Evolutionary conservation across 1,140 invertebrate species (phyloP).

Genomic region (Caenorhabditis latens): DNA sequence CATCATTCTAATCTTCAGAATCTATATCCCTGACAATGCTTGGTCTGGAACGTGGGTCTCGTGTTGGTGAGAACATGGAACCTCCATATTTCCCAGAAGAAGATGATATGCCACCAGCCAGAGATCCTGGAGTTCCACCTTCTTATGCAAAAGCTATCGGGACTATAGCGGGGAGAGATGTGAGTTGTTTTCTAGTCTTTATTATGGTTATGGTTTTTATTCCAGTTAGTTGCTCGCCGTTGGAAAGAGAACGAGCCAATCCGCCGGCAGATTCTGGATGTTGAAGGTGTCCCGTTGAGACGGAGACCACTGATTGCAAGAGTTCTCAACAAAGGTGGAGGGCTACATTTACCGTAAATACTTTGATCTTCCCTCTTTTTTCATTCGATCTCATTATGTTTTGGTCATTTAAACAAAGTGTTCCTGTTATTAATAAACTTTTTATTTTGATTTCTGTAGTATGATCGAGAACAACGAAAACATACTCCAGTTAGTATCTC

Average conservation of each 20-base stretch:
- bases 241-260: slow-evolving; percentile 8
- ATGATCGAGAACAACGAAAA: too few relatives aligned
- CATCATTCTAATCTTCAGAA: background rate
- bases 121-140: background rate
- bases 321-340: background rate
- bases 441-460: too few relatives aligned
- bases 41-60: background rate
- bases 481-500: too few relatives aligned
- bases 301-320: background rate
- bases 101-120: background rate
- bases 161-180: background rate
- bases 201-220: background rate
- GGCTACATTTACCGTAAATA: background rate
- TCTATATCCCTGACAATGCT: slow-evolving; percentile 12
- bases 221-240: background rate
- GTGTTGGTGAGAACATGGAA: background rate
- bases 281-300: background rate
- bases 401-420: background rate
- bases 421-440: background rate
- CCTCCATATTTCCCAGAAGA: slow-evolving; percentile 34
- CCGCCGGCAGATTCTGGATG: background rate
- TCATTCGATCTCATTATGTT: background rate
- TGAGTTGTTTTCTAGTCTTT: background rate
- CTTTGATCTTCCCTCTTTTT: background rate
- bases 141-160: background rate